Conservation (phyloP, 64 coral and sea anemone genomes). For the Astreopora myriophthalma region DNA sequence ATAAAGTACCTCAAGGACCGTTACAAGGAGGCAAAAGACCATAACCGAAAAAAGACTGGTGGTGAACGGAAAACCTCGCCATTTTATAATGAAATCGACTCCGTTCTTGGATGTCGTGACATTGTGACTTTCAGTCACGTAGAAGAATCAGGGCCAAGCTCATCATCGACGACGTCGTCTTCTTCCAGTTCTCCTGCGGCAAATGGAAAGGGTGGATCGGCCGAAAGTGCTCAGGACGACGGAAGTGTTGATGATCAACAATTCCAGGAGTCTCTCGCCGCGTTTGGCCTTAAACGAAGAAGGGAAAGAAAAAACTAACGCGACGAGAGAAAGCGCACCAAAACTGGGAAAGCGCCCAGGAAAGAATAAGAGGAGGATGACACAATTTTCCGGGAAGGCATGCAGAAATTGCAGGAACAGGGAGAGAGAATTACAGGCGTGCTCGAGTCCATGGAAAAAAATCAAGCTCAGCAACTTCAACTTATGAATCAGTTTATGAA, state of each 20-base stretch:
- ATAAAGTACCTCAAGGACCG: constrained; percentile 41
- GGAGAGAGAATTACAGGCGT: constrained; percentile 39
- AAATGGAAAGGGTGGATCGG: background rate
- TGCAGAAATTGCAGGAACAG: constrained; percentile 14
- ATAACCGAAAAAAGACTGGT: constrained; percentile 24
- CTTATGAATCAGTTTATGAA: constrained; percentile 61
- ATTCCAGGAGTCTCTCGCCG: background rate
- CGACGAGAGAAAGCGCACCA: background rate
- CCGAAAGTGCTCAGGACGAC: background rate
- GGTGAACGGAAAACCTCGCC: constrained; percentile 21
- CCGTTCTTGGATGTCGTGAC: constrained; percentile 50
- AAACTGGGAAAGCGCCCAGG: background rate
- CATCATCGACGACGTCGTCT: background rate
- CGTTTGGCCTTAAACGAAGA: constrained; percentile 9
- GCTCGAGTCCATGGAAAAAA: constrained; percentile 55
- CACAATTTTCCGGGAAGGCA: background rate
- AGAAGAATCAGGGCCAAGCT: background rate
- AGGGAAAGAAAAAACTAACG: constrained; percentile 34
- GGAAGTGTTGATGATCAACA: background rate
- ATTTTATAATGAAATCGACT: constrained; percentile 34
- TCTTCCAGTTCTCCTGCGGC: background rate
- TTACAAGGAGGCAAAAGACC: constrained; percentile 50
- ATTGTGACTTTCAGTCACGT: constrained; percentile 42
- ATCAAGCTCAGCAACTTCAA: constrained; percentile 50
- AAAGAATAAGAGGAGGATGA: constrained; percentile 21